These are phyloP conservation scores for Metalampra italica DNA, from an alignment of 2,888 invertebrate species.

Conservation along the genomic window DNA sequence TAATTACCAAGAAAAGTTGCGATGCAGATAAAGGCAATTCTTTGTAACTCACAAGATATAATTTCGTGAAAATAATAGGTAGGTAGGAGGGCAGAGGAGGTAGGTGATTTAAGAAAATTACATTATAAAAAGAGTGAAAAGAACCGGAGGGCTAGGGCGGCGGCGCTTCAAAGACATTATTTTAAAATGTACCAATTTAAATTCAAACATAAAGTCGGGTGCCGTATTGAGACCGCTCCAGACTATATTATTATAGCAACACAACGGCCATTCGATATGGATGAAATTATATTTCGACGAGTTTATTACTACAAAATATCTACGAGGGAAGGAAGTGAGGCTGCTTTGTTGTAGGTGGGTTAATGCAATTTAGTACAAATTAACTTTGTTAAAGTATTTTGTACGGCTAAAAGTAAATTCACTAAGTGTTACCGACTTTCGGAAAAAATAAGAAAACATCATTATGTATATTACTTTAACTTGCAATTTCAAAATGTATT, in stretches of 20 bases:
- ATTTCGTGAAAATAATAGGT: conserved; percentile 41
- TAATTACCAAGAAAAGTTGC: neutral
- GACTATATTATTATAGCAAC: conserved; percentile 17
- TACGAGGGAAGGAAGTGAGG: neutral
- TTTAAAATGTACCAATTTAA: conserved; percentile 71
- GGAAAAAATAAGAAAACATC: too few relatives aligned
- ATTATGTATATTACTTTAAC: too few relatives aligned
- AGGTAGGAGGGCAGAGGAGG: conserved; percentile 45
- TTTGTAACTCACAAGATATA: conserved; percentile 21
- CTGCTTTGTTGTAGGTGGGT: neutral
- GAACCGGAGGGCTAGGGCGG: conserved; percentile 50
- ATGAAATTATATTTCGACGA: conserved; percentile 11
- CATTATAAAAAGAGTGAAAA: conserved; percentile 64
- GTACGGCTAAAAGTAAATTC: too few relatives aligned
- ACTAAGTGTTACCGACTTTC: too few relatives aligned
- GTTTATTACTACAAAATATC: conserved; percentile 4
- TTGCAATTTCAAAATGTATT: too few relatives aligned
- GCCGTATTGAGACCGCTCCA: conserved; percentile 35
- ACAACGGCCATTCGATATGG: conserved; percentile 8
- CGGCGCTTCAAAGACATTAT: conserved; percentile 57
- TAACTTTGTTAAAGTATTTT: neutral
- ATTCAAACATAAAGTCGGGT: conserved; percentile 60
- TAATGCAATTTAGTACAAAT: too few relatives aligned
- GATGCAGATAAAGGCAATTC: conserved; percentile 20
- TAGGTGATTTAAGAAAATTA: conserved; percentile 74